Base-by-base conservation (phyloP, 2,888 invertebrate genomes). In the Leucania comma region DNA sequence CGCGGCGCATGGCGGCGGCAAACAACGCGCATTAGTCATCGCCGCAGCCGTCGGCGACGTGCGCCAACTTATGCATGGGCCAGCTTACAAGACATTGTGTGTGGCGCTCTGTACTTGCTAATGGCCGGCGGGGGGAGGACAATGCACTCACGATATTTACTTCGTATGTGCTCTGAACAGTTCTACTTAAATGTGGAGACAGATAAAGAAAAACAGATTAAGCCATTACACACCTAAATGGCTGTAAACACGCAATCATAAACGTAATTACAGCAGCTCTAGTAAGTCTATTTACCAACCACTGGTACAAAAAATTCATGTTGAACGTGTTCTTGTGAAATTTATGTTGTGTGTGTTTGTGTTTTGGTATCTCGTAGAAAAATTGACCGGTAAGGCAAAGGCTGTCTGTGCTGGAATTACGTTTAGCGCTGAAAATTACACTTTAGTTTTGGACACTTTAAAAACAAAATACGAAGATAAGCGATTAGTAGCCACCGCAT, bases 1-100 rank as follows among this genome's bases (percentile, higher is more conserved):
- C 4, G 61, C 29, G 29, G n/a, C 10, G 48, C n/a, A n/a, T n/a
- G n/a, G n/a, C 12, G 61, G 35, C 46, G 62, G 24, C 64, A 46
- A 70, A 78, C 78, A 60, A 53, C 63, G 63, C 62, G 72, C 78
- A 78, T 81, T 72, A 78, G 48, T 78, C 72, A 78, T 72, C 61
- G 17, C 64, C 80, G 61, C 53, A 67, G 46, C 68, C 63, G 58
- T 64, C 70, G 51, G 63, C 50, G 58, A 68, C 75, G 56, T 48
- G 58, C 32, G 50, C 56, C 71, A 71, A 70, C 57, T 61, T 63
- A 57, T 50, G 48, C 29, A 14, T 35, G 61, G 58, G 35, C 65
- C 66, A 26, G 56, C 42, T 54, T 62, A 68, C 65, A 81, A 77
- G 78, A 81, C 81, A 50, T 67, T 62, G 67, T 78, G 76, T 67